Conservation (phyloP, 2,888 invertebrate species). For the Drosophila subquinaria region DNA sequence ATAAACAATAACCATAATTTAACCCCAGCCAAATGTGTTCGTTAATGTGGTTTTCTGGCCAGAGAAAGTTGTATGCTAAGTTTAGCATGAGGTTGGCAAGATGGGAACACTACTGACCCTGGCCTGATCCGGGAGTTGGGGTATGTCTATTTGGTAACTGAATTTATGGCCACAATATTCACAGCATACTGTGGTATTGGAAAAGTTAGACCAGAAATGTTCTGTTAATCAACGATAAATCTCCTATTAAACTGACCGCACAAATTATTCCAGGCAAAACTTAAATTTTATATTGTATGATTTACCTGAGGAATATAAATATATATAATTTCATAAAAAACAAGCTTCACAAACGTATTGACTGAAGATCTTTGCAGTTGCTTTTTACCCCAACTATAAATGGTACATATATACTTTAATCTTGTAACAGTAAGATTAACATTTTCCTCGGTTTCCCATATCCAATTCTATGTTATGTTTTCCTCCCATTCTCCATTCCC, state of each 20-base stretch:
- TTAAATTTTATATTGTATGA: background rate
- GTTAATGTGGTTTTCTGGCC: constrained; percentile 68
- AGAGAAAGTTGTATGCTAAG: constrained; percentile 55
- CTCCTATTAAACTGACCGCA: background rate
- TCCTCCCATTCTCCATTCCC: background rate
- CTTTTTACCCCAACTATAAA: background rate
- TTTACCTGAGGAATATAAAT: background rate
- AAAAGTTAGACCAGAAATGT: constrained; percentile 14
- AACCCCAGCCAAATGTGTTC: constrained; percentile 53
- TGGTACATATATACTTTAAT: constrained; percentile 18
- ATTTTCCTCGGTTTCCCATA: constrained; percentile 1
- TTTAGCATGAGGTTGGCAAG: constrained; percentile 38
- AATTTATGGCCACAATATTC: constrained; percentile 53
- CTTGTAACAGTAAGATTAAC: constrained; percentile 37
- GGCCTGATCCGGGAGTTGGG: background rate
- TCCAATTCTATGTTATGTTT: constrained; percentile 9
- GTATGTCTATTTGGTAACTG: constrained; percentile 35
- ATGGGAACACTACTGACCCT: background rate
- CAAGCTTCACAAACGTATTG: background rate
- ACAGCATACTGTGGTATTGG: constrained; percentile 13
- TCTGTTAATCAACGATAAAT: background rate
- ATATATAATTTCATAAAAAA: background rate
- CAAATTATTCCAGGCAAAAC: background rate
- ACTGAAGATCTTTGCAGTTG: background rate
- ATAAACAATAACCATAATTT: constrained; percentile 84